phyloP scores from a whole-genome alignment of 2,797 vertebrate genomes.

The Poeciliopsis presidionis region DNA sequence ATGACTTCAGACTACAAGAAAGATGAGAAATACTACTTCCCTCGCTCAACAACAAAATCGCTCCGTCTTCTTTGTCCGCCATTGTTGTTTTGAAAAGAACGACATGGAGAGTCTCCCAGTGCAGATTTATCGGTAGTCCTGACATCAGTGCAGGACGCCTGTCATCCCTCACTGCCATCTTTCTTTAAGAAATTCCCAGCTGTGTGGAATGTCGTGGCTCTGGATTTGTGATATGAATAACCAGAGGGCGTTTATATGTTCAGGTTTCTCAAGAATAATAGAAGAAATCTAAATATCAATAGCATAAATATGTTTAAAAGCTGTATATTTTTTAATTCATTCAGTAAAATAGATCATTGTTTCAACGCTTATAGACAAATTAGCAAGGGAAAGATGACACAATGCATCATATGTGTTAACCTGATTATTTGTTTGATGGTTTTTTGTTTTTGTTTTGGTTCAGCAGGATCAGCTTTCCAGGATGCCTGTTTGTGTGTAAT shows the following conservation, averaged over 20 bases:
- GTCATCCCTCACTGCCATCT: background rate
- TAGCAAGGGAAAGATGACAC: conserved; percentile 6
- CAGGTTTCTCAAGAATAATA: background rate
- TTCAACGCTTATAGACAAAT: background rate
- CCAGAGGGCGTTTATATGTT: background rate
- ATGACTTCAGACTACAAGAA: background rate
- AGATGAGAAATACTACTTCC: background rate
- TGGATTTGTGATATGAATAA: background rate
- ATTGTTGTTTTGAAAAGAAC: background rate
- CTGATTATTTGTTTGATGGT: conserved; percentile 28
- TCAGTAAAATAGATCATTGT: background rate
- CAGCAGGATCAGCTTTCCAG: conserved; percentile 22
- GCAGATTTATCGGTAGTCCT: background rate
- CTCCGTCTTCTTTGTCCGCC: background rate
- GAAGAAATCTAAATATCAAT: background rate
- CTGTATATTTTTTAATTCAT: background rate
- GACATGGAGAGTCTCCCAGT: background rate
- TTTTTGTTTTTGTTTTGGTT: background rate
- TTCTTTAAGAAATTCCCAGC: background rate
- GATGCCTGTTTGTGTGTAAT: conserved; percentile 23
- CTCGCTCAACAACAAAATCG: background rate
- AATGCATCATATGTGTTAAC: conserved; percentile 33
- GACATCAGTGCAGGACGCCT: background rate
- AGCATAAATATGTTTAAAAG: background rate
- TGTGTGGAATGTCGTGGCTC: background rate